Evolutionary conservation across 2,797 vertebrate species (phyloP).

Genomic region (Pantherophis alleghaniensis): DNA sequence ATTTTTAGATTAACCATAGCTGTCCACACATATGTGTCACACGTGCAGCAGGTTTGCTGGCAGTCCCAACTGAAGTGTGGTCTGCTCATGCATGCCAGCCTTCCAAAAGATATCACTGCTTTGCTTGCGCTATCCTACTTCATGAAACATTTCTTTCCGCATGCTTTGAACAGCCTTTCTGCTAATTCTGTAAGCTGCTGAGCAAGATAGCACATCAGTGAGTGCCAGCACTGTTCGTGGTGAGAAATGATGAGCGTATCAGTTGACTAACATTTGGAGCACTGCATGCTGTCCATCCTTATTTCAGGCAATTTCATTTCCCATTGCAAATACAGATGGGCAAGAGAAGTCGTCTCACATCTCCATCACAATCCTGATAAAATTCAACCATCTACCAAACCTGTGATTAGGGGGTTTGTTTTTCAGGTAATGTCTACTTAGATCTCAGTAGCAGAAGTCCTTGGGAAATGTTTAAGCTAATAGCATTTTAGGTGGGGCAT

Average conservation of each 20-base stretch:
- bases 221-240: neutral
- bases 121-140: neutral
- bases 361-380: neutral
- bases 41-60: neutral
- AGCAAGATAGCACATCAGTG: neutral
- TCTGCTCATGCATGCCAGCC: neutral
- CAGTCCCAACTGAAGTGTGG: neutral
- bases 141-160: neutral
- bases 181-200: slow-evolving; percentile 18
- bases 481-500: neutral
- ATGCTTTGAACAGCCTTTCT: neutral
- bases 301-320: neutral
- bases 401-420: neutral
- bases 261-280: neutral
- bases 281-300: neutral
- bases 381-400: neutral
- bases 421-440: neutral
- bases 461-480: neutral
- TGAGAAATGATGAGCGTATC: neutral
- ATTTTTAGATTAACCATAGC: neutral
- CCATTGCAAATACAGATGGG: neutral
- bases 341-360: neutral
- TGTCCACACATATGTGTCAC: neutral
- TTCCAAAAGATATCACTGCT: neutral
- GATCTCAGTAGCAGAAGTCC: neutral